These are phyloP conservation scores for Meleagris gallopavo DNA, from an alignment of 2,113 vertebrate genomes.

Conservation along the genomic window DNA sequence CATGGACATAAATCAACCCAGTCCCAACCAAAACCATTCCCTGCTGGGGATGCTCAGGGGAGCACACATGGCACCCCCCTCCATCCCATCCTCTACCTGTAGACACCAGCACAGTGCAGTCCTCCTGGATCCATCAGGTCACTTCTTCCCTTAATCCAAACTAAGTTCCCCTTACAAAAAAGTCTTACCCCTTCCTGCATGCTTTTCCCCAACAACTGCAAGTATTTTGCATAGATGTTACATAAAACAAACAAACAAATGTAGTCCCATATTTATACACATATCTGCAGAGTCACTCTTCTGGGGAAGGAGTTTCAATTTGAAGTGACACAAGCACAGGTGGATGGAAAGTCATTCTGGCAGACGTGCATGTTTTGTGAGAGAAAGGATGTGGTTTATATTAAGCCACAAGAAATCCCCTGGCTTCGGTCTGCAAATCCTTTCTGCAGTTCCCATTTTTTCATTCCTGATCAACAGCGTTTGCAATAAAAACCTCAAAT, in stretches of 20 bases:
- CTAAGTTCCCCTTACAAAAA: neutral
- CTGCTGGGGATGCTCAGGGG: neutral
- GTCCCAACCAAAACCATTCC: neutral
- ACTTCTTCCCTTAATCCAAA: neutral
- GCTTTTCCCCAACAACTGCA: neutral
- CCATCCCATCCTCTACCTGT: fast-evolving
- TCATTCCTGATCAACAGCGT: fast-evolving
- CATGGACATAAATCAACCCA: neutral
- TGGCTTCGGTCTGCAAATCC: neutral
- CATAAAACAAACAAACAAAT: neutral
- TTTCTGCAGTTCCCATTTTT: neutral
- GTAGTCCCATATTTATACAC: fast-evolving
- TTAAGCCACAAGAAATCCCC: neutral
- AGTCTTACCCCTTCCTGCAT: neutral
- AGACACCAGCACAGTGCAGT: neutral
- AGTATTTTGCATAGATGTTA: neutral
- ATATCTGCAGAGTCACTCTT: neutral
- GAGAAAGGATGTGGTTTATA: neutral
- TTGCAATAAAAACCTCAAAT: neutral
- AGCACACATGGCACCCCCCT: too few species aligned
- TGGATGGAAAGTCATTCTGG: neutral
- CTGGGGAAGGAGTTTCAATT: neutral
- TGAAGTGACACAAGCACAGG: neutral
- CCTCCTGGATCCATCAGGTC: neutral
- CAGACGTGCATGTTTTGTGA: fast-evolving